phyloP scores from a whole-genome alignment of 2,888 invertebrate genomes.

The Drosophila prostipennis region DNA sequence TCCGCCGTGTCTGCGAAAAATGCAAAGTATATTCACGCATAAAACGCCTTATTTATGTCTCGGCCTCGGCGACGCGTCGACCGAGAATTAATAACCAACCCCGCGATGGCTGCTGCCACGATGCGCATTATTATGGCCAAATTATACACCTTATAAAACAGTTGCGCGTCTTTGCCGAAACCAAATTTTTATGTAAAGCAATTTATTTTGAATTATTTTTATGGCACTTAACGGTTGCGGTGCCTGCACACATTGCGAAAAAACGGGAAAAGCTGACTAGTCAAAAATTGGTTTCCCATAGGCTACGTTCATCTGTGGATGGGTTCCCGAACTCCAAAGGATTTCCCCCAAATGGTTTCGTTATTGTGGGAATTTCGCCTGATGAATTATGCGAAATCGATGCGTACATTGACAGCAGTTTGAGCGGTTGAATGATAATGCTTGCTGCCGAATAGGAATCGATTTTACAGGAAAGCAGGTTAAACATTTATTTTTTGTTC shows the following conservation, averaged over 20 bases:
- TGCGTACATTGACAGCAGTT: slow-evolving; percentile 15
- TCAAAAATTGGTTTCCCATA: slow-evolving; percentile 43
- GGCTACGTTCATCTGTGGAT: slow-evolving; percentile 1
- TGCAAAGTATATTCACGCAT: slow-evolving; percentile 73
- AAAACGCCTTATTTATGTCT: slow-evolving; percentile 70
- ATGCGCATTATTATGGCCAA: slow-evolving; percentile 84
- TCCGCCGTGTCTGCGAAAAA: slow-evolving; percentile 58
- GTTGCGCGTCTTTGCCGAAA: slow-evolving; percentile 51
- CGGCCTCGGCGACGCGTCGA: slow-evolving; percentile 35
- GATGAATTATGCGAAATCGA: slow-evolving; percentile 42
- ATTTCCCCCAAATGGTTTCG: background rate
- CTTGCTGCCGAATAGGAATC: background rate
- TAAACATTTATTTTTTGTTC: background rate
- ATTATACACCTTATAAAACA: slow-evolving; percentile 82
- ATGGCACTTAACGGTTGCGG: slow-evolving; percentile 82
- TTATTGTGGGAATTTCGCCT: slow-evolving; percentile 11
- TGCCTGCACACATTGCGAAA: slow-evolving; percentile 26
- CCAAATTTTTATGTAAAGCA: slow-evolving; percentile 83
- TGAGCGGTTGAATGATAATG: background rate
- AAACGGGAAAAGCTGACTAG: slow-evolving; percentile 32
- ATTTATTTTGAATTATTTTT: slow-evolving; percentile 85
- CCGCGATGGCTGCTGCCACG: slow-evolving; percentile 72
- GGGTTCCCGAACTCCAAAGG: background rate
- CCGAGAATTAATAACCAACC: slow-evolving; percentile 79
- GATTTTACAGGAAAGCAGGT: background rate